Base-by-base conservation (phyloP, 2,113 vertebrate genomes). In the Archilochus colubris region DNA sequence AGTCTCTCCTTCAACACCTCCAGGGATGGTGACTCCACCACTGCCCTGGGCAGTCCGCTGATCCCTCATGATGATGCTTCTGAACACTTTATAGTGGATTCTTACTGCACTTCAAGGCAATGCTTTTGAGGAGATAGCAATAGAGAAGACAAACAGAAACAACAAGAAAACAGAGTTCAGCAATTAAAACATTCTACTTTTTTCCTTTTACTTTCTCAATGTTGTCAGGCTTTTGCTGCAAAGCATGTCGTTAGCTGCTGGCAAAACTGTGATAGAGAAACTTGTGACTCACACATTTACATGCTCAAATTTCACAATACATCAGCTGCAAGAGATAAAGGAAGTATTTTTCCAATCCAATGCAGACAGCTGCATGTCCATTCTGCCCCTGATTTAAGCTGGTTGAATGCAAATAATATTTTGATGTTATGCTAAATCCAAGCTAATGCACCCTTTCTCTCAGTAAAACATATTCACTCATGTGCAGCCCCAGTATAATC, bases 321-420 rank as follows among this genome's bases (percentile, higher is more conserved):
- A 81, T 94, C 92, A 90, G 82, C 86, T 93, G 92, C 73, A 64
- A 81, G 48, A 94, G 83, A 75, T 91, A 91, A 87, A 94, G 73
- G n/a, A 30, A 15, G 2, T 93, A 48, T 53, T 86, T 94, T 94
- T 77, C 57, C 83, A 93, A 72, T 81, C 38, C 86, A 51, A 0
- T 53, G 38, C 76, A 68, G 82, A 81, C 94, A 94, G 86, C 86
- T 91, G 57, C 66, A 16, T 53, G 61, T 90, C 80, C 57, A 25
- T 90, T 63, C 61, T 93, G 61, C 44, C 24, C 33, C 38, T 36
- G 44, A 40, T 84, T 70, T 22, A 86, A 81, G 59, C 55, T 83
- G 53, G 8, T 57, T 78, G 76, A 92, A 88, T 70, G 33, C 33
- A 83, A 90, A 57, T 77, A 31, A 70, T 63, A 57, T 74, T 92